Evolutionary conservation across 2,113 vertebrate species (phyloP).

Genomic region (Cichladusa arquata): DNA sequence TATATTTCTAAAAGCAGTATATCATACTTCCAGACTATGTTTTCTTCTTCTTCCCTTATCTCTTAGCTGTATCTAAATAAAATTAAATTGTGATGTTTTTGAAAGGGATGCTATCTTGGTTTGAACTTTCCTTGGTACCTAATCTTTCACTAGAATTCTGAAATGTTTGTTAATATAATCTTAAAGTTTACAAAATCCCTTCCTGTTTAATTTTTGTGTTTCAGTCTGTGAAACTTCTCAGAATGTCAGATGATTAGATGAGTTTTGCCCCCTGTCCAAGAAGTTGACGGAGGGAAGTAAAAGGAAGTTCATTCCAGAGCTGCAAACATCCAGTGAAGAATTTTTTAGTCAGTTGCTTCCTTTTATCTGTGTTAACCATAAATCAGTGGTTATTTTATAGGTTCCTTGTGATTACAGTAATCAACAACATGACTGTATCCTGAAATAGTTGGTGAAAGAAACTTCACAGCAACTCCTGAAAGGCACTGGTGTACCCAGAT

Average conservation of each 20-base stretch:
- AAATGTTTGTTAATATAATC: background rate
- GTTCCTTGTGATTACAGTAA: background rate
- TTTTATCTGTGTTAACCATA: background rate
- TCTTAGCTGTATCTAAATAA: background rate
- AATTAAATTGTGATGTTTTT: background rate
- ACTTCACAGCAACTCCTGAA: background rate
- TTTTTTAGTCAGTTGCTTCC: background rate
- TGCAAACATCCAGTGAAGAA: background rate
- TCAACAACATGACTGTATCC: background rate
- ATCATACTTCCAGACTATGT: background rate
- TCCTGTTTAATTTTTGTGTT: constrained; percentile 9
- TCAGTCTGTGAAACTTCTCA: background rate
- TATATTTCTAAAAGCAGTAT: background rate
- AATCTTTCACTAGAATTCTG: background rate
- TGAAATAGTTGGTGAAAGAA: background rate
- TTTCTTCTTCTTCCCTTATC: background rate
- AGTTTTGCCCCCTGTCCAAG: background rate
- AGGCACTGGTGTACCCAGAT: background rate
- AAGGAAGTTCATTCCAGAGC: background rate
- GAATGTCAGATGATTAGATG: background rate
- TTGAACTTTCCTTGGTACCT: background rate
- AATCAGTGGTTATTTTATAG: background rate
- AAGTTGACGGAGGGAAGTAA: background rate
- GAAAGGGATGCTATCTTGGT: background rate
- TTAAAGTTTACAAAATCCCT: constrained; percentile 5